Conservation (phyloP, 2,797 vertebrate species). For the Monodelphis domestica region DNA sequence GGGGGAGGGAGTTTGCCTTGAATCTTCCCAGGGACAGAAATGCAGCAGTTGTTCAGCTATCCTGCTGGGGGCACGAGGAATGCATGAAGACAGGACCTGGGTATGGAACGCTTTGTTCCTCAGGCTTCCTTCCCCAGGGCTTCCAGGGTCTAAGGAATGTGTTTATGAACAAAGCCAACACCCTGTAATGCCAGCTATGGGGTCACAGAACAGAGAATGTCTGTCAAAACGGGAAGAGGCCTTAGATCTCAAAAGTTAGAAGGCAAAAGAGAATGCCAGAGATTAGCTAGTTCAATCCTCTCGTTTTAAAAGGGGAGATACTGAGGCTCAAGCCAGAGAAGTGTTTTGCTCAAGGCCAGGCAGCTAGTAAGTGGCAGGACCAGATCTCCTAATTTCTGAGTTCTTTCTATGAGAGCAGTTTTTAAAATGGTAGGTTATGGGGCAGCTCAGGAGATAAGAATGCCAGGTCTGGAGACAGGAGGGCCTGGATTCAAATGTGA, state of each 20-base stretch:
- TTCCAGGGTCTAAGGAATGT: neutral
- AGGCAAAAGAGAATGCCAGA: neutral
- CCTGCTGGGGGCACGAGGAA: neutral
- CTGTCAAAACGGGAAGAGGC: neutral
- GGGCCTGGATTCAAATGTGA: too few relatives aligned
- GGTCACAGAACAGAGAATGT: neutral
- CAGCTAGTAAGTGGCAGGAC: neutral
- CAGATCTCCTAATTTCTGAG: neutral
- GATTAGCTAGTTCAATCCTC: neutral
- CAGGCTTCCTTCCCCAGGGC: neutral
- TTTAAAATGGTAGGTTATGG: neutral
- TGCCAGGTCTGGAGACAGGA: too few relatives aligned
- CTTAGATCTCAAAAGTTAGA: neutral
- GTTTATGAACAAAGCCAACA: neutral
- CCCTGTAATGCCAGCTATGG: neutral
- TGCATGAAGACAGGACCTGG: neutral
- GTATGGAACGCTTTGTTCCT: neutral
- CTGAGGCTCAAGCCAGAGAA: neutral
- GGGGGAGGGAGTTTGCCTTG: neutral
- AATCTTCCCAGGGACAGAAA: neutral
- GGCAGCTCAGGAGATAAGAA: too few relatives aligned
- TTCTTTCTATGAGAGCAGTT: neutral
- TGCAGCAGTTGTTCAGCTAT: neutral
- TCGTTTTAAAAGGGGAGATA: neutral
- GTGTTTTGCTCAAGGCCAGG: neutral